These are phyloP conservation scores for Podocnemis expansa DNA, from an alignment of 2,113 vertebrate genomes.

Conservation along the genomic window DNA sequence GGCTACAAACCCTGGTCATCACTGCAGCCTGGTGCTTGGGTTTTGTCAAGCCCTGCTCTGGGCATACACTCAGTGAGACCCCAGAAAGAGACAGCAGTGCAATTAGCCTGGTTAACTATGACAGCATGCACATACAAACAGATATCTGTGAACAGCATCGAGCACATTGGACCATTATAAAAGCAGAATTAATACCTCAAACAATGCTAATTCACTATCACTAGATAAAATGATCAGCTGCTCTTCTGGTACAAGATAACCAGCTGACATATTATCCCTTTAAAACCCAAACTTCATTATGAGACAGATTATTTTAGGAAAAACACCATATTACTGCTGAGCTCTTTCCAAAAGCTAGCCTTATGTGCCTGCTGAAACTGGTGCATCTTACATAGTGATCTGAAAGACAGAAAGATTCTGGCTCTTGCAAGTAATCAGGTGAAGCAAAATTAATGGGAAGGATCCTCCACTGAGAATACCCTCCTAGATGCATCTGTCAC, in stretches of 20 bases:
- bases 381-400: neutral
- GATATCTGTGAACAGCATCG: neutral
- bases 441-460: neutral
- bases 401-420: conserved; percentile 14
- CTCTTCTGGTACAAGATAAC: neutral
- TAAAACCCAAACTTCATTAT: neutral
- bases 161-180: neutral
- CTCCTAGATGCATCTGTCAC: conserved; percentile 35
- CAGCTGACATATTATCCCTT: neutral
- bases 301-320: neutral
- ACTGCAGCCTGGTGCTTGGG: no score
- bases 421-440: conserved; percentile 17
- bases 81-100: neutral
- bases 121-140: neutral
- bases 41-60: no score
- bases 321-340: neutral
- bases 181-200: neutral
- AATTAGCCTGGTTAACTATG: neutral
- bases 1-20: no score
- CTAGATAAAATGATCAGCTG: neutral
- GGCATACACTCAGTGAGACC: neutral
- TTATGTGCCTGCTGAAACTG: neutral
- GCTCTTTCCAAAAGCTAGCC: neutral
- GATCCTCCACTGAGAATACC: conserved; percentile 33
- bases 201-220: neutral